phyloP scores from a whole-genome alignment of 2,797 vertebrate species.

The Mionectes olivaceus region DNA sequence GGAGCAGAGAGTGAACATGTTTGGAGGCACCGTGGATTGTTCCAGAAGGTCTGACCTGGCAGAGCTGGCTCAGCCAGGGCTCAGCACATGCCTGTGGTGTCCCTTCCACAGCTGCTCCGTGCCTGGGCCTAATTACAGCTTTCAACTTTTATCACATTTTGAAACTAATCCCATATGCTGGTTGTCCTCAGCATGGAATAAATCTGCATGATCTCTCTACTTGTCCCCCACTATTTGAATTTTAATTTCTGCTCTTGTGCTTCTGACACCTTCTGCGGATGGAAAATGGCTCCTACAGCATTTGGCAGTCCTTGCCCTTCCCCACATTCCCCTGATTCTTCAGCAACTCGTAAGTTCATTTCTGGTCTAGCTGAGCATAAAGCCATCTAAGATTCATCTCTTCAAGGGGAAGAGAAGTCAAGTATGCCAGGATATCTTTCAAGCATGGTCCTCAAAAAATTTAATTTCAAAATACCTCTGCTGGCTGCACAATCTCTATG shows the following conservation, averaged over 20 bases:
- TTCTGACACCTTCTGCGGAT: background rate
- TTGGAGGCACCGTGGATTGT: background rate
- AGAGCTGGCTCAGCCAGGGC: background rate
- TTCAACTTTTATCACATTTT: constrained; percentile 31
- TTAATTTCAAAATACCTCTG: background rate
- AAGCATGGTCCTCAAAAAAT: background rate
- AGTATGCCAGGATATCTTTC: background rate
- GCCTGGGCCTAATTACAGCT: constrained; percentile 7
- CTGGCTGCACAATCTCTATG: background rate
- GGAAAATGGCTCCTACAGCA: background rate
- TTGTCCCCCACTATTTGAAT: background rate
- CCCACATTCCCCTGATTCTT: background rate
- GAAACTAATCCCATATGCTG: background rate
- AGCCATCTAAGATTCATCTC: background rate
- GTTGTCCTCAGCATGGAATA: background rate
- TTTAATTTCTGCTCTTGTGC: background rate
- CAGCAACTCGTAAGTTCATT: background rate
- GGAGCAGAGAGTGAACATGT: background rate
- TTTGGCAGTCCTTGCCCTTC: background rate
- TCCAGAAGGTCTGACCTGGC: constrained; percentile 9
- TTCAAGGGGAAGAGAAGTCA: background rate
- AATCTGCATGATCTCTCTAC: background rate
- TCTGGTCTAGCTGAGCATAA: background rate
- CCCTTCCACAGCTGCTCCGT: background rate
- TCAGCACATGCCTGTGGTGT: background rate